Evolutionary conservation across 1,140 invertebrate genomes (phyloP).

Genomic region (Papilio polyxenes): DNA sequence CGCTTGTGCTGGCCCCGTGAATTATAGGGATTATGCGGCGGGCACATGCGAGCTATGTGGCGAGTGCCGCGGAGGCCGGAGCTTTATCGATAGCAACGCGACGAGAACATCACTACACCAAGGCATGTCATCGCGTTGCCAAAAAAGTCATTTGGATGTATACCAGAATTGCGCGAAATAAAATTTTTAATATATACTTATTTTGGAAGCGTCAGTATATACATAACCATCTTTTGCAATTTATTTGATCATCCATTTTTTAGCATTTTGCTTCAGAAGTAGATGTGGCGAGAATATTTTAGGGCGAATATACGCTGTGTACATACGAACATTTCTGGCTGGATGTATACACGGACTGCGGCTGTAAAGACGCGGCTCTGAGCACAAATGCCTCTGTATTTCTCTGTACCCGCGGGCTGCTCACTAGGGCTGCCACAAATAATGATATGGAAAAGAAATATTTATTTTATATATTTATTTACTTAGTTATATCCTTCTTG

Average conservation of each 20-base stretch:
- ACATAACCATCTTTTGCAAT: background rate
- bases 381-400: slow-evolving; percentile 33
- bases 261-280: background rate
- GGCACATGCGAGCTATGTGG: slow-evolving; percentile 59
- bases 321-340: slow-evolving; percentile 7
- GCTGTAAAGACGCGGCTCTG: slow-evolving; percentile 17
- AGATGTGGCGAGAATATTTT: slow-evolving; percentile 1
- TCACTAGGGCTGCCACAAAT: background rate
- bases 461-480: background rate
- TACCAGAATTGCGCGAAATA: too few species aligned
- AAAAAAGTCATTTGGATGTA: background rate
- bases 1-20: slow-evolving; percentile 67
- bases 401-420: slow-evolving; percentile 32
- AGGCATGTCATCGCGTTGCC: background rate
- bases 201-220: too few species aligned
- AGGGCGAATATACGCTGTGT: background rate
- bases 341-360: slow-evolving; percentile 21
- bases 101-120: slow-evolving; percentile 29
- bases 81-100: slow-evolving; percentile 50
- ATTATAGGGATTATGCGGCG: slow-evolving; percentile 63
- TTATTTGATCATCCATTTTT: background rate
- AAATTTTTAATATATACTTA: too few species aligned
- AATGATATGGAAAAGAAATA: background rate
- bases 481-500: too few species aligned
- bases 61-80: slow-evolving; percentile 48